Base-by-base conservation (phyloP, 2,888 invertebrate species). In the Lymantria dispar region DNA sequence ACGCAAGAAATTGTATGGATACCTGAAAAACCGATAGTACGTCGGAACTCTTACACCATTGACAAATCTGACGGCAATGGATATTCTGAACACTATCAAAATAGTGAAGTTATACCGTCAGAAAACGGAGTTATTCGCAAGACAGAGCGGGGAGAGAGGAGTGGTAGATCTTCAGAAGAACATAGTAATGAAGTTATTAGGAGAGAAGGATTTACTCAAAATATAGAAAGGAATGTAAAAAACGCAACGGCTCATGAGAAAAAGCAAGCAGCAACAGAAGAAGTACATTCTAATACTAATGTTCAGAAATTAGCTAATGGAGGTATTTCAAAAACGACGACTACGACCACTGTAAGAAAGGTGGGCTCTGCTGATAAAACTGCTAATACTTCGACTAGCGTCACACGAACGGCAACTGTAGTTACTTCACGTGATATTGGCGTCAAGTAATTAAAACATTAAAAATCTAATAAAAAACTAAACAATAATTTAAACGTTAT, bases 21-120 rank as follows among this genome's bases (percentile, higher is more conserved):
- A 13, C 89, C 89, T 0, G 88, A 90, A 55, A 78, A 83, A 54
- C 71, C 72, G 0, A 68, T 78, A 22, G 70, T 77, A 15, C 87
- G 91, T 15, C 83, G 91, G 11, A 89, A 87, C 10, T 90, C 90
- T 1, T 91, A 91, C 58, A 91, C 91, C 0, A 89, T 91, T 43
- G 91, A 90, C 43, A 88, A 76, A 48, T 62, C 76, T 7, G 83
- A 85, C 39, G 84, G 72, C 8, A 75, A 74, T 31, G 75, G 78
- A 40, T 85, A 78, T 54, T 65, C 77, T 38, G 87, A 90, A 64
- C 72, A 77, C 43, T 90, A 82, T 62, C 74, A 85, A 48, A 78
- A 77, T 47, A 83, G 74, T 53, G 87, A 88, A 67, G 74, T 85
- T 0, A 70, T 89, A 63, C 88, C 88, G 1, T 77, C 83, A 1